phyloP scores from a whole-genome alignment of 2,113 vertebrate species.

The Meleagris gallopavo region DNA sequence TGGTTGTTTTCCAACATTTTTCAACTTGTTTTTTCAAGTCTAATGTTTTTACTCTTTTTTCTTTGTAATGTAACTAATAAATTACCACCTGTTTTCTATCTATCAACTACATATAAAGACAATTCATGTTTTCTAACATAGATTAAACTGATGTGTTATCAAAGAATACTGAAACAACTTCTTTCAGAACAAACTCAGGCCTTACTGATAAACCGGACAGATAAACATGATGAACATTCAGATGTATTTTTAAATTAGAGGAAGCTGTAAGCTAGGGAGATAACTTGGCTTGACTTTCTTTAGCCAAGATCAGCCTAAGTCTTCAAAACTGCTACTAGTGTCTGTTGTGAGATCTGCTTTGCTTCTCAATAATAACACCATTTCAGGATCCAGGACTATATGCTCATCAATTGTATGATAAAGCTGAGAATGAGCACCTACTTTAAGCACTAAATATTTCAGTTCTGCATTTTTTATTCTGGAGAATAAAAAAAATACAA shows the following conservation, averaged over 20 bases:
- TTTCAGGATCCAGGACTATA: background rate
- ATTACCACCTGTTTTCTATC: background rate
- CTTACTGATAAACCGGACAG: background rate
- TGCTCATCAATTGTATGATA: background rate
- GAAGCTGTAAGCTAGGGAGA: background rate
- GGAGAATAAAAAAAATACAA: background rate
- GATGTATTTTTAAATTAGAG: slow-evolving; percentile 1
- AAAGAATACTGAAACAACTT: background rate
- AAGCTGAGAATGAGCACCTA: background rate
- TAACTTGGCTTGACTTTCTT: background rate
- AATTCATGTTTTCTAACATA: slow-evolving; percentile 40
- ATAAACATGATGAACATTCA: slow-evolving; percentile 16
- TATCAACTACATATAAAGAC: slow-evolving; percentile 39
- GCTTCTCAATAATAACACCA: background rate
- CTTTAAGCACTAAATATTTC: background rate
- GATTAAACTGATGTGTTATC: slow-evolving; percentile 14
- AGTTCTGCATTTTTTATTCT: background rate
- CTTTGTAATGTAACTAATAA: background rate
- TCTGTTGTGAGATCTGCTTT: background rate
- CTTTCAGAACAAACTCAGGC: slow-evolving; percentile 1
- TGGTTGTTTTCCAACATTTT: background rate
- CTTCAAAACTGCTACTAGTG: background rate
- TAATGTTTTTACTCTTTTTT: background rate
- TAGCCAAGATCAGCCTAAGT: background rate
- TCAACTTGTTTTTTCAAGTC: too few species aligned